Evolutionary conservation across 2,113 vertebrate genomes (phyloP), one percentile per base, ranked within the genome.

Genomic region (Toxostoma redivivum): DNA sequence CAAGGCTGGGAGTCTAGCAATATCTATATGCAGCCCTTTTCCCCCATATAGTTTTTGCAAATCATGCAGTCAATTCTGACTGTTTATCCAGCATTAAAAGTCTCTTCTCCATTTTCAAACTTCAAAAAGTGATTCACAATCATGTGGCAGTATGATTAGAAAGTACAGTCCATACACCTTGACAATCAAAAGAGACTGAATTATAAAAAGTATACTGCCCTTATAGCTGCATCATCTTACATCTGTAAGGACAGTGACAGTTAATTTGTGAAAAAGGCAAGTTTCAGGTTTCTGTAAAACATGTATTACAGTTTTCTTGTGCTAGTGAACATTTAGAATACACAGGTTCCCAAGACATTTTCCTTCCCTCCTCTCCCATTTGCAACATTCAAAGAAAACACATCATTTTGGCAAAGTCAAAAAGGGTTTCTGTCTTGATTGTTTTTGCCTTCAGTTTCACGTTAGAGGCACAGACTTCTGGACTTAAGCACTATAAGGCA

Each of bases 401-500:
- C 65, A 67, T 93, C 33, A 81, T 93, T 97, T 97, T 97, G 97
- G 97, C 97, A 98, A 98, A 96, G 40, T 92, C 83, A 79, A 86
- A 86, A 96, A 87, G 81, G 85, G 79, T 92, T 96, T 96, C 67
- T 86, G 44, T 73, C 88, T 82, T 73, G 74, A 90, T 92, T 47
- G 8, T 57, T 96, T 95, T 96, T 98, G 97, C 97, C 97, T 97
- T 97, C 96, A 90, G 94, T 88, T 97, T 97, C 92, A 92, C 64
- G 48, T 92, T 86, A 97, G 97, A 98, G 98, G 98, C 98, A 98
- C 98, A 96, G 88, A 97, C 95, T 97, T 98, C 94, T 97, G 89
- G 93, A 97, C 91, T 97, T 96, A 91, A 98, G 95, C 97, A 97
- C 95, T 98, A 91, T 98, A 99, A 99, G 98, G 98, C 98, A 98